Percentiles rank a stretch among this genome's conserved stretches.
These are phyloP conservation scores for Pseudoatta argentina DNA, from an alignment of 1,140 invertebrate species.

Conservation along the genomic window DNA sequence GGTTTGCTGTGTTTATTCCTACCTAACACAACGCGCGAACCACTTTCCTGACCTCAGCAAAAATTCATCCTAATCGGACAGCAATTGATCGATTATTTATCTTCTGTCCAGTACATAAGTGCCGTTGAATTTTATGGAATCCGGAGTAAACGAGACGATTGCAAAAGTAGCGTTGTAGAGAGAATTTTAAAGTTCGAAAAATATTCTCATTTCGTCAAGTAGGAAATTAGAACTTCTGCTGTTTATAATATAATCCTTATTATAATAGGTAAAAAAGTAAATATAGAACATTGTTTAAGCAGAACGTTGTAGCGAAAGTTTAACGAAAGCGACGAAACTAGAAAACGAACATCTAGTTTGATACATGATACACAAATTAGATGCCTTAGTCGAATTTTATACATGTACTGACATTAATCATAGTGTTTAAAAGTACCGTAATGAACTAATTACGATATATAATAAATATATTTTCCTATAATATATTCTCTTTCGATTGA, in stretches of 20 bases:
- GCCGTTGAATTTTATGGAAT: constrained; percentile 2
- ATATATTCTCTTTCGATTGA: constrained; percentile 25
- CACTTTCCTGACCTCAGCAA: constrained; percentile 89
- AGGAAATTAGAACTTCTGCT: constrained; percentile 40
- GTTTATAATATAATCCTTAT: constrained; percentile 22
- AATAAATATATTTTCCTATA: constrained; percentile 59
- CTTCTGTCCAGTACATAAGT: constrained; percentile 34
- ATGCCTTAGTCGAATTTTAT: constrained; percentile 48
- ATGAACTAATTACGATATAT: constrained; percentile 31
- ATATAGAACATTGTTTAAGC: neutral
- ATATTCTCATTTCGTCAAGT: constrained; percentile 25
- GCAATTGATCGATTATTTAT: constrained; percentile 56
- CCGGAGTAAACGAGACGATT: neutral
- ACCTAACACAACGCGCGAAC: constrained; percentile 94
- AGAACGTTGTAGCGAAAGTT: constrained; percentile 4
- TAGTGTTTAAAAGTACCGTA: constrained; percentile 33
- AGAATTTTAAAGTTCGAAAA: constrained; percentile 3
- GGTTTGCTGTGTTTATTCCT: constrained; percentile 94
- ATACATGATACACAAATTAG: constrained; percentile 14
- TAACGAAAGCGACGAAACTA: neutral
- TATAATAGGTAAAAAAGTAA: constrained; percentile 16
- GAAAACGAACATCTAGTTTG: constrained; percentile 35
- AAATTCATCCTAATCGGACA: constrained; percentile 32
- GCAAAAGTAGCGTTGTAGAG: neutral
- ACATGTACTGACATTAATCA: constrained; percentile 30